Evolutionary conservation across 1,140 invertebrate species (phyloP).

Genomic region (Drosophila arizonae): DNA sequence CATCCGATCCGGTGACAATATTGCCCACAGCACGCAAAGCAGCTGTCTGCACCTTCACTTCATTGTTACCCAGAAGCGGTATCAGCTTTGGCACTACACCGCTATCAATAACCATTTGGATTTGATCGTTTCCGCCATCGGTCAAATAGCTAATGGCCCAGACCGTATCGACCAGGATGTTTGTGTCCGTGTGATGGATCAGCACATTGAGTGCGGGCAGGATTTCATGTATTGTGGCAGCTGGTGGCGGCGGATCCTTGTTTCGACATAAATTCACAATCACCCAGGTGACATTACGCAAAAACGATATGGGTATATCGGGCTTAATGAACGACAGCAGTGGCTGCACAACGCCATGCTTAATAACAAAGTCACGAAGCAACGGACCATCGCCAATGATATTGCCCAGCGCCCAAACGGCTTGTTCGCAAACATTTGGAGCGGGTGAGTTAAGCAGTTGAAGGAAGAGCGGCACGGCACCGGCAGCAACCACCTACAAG

Average conservation of each 20-base stretch:
- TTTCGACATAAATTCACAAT: slow-evolving; percentile 98
- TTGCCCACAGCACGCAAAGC: slow-evolving; percentile 98
- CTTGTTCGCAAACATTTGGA: slow-evolving; percentile 99
- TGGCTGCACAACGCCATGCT: slow-evolving; percentile 94
- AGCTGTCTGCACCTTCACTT: slow-evolving; percentile 99
- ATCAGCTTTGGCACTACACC: slow-evolving; percentile 97
- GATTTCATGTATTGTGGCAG: slow-evolving; percentile 94
- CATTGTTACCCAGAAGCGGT: slow-evolving; percentile 96
- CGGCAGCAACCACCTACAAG: slow-evolving; percentile 93
- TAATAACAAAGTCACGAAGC: slow-evolving; percentile 95
- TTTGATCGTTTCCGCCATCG: slow-evolving; percentile 99
- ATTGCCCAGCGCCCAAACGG: slow-evolving; percentile 98
- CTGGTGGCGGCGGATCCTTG: slow-evolving; percentile 95
- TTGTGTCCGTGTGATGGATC: slow-evolving; percentile 97
- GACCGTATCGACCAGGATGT: slow-evolving; percentile 99
- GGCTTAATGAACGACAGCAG: slow-evolving; percentile 95
- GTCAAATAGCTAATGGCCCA: slow-evolving; percentile 99
- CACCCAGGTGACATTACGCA: slow-evolving; percentile 99
- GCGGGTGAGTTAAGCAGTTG: slow-evolving; percentile 94
- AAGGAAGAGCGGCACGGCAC: slow-evolving; percentile 97
- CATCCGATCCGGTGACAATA: slow-evolving; percentile 99
- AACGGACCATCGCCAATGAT: slow-evolving; percentile 96
- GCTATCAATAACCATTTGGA: slow-evolving; percentile 99
- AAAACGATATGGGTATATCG: slow-evolving; percentile 95
- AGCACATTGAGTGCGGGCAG: slow-evolving; percentile 96